Base-by-base conservation (phyloP, 64 coral and sea anemone genomes). In the Exaiptasia diaphana region DNA sequence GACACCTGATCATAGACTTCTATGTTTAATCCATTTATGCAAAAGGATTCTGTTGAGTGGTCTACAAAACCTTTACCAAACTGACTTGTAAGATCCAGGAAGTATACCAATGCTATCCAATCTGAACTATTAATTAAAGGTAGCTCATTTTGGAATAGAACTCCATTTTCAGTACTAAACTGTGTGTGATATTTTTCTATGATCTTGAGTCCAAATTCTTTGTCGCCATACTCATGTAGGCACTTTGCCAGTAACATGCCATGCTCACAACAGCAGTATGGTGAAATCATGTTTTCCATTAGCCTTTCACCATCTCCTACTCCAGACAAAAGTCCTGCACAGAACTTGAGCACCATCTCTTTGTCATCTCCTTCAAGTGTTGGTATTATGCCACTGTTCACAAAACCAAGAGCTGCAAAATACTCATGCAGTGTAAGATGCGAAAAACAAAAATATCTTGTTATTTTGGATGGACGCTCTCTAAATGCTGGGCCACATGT, bases 341-440 rank as follows among this genome's bases (percentile, higher is more conserved):
- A 56, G n/a, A 77, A 77, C 37, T 57, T 46, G 32, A 46, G 18
- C 3, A 77, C 52, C 52, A 57, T 36, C 4, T 34, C 14, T 0
- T 9, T 4, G 0, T 15, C 17, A 5, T 37, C 74, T 23, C 15
- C 26, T 6, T 26, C 7, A 10, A 9, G 32, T 31, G 53, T 33
- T n/a, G 74, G 74, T 10, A 57, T 77, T 9, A 26, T 49, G 22
- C 50, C 24, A 23, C 1, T 33, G 18, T 57, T 77, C 4, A 77
- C 74, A 18, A 77, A 77, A 46, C 74, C 53, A 58, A 52, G 31
- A 37, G 74, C 74, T 4, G 74, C 74, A 2, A 77, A 34, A n/a
- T 58, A 77, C 74, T 77, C 74, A 8, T 77, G 74, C 0, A 77
- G 34, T 3, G 50, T 77, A 26, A 77, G 18, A 23, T 77, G 74